A percentile compares a stretch with the other conserved stretches of the same genome.
These are phyloP conservation scores for Hyles euphorbiae DNA, from an alignment of 1,140 invertebrate genomes.

Conservation along the genomic window DNA sequence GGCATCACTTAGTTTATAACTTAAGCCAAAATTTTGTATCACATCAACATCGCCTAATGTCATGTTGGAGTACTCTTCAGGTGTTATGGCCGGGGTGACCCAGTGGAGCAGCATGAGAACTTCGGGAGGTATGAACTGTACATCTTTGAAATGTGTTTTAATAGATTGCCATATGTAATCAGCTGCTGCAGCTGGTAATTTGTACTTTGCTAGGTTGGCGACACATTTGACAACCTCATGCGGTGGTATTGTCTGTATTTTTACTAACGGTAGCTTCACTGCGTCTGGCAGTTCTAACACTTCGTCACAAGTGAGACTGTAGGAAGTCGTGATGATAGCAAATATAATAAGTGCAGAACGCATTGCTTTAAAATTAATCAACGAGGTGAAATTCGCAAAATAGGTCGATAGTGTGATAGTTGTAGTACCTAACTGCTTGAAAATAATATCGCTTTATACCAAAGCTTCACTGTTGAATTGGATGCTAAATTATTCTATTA, in stretches of 20 bases:
- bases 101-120: slow-evolving; percentile 61
- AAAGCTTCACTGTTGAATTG: too few species aligned
- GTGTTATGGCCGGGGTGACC: slow-evolving; percentile 59
- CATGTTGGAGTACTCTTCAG: slow-evolving; percentile 65
- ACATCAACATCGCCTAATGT: slow-evolving; percentile 68
- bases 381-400: too few species aligned
- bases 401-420: too few species aligned
- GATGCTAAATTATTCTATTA: too few species aligned
- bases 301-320: slow-evolving; percentile 33
- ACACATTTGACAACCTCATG: slow-evolving; percentile 53
- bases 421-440: too few species aligned
- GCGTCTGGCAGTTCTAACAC: slow-evolving; percentile 34
- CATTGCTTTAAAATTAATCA: too few species aligned
- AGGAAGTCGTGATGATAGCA: background rate
- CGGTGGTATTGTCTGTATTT: slow-evolving; percentile 41
- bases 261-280: slow-evolving; percentile 25
- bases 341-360: background rate
- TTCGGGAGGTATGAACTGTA: slow-evolving; percentile 59
- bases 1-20: slow-evolving; percentile 52
- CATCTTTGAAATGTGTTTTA: slow-evolving; percentile 37
- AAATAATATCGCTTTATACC: too few species aligned
- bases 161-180: slow-evolving; percentile 57
- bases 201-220: slow-evolving; percentile 42
- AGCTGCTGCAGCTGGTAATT: slow-evolving; percentile 37
- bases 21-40: slow-evolving; percentile 68